Conservation (phyloP, 2,113 vertebrate genomes). For the Puma concolor region DNA sequence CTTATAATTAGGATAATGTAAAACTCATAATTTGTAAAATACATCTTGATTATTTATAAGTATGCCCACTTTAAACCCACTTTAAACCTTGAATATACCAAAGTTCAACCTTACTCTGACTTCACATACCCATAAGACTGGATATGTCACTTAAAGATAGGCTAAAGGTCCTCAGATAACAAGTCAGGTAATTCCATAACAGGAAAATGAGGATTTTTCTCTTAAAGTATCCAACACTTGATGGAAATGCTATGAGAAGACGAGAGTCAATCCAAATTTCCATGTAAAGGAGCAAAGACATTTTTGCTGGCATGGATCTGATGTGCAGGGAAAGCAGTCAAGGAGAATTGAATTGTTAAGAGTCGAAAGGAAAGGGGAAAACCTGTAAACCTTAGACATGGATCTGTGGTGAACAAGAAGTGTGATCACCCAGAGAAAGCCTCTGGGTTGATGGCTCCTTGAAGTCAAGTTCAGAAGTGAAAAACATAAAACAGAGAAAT, state of each 20-base stretch:
- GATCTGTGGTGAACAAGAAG: constrained; percentile 65
- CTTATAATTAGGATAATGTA: neutral
- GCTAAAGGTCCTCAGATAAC: neutral
- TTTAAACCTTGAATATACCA: neutral
- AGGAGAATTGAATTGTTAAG: constrained; percentile 45
- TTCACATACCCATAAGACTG: neutral
- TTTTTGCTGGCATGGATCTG: neutral
- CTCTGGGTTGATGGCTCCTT: constrained; percentile 61
- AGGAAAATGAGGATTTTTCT: neutral
- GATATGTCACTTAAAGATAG: neutral
- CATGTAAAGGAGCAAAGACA: constrained; percentile 35
- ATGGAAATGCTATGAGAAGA: neutral
- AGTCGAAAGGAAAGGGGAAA: constrained; percentile 54
- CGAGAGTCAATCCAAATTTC: neutral
- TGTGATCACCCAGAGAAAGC: constrained; percentile 71
- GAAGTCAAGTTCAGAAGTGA: constrained; percentile 67
- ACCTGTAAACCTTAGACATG: constrained; percentile 68
- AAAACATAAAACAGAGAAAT: constrained; percentile 72
- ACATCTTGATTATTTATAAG: neutral
- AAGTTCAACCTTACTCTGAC: constrained; percentile 12
- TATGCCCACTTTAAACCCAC: neutral
- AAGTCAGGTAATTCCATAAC: neutral
- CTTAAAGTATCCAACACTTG: neutral
- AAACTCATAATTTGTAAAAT: neutral
- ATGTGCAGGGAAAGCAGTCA: neutral